These are phyloP conservation scores for Cairina moschata DNA, from an alignment of 2,113 vertebrate species.

Conservation along the genomic window DNA sequence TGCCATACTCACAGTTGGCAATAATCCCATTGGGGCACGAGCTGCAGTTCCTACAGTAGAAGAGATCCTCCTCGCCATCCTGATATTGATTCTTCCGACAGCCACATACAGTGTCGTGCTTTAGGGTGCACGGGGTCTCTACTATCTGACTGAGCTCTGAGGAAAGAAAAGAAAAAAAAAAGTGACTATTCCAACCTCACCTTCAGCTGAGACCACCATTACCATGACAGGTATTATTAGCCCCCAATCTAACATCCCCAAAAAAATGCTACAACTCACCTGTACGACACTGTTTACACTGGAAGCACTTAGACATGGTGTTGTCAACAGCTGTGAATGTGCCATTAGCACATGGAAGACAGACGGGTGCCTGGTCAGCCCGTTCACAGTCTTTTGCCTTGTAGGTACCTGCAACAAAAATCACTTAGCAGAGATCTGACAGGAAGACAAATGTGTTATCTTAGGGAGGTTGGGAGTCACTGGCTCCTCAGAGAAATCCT, in stretches of 20 bases:
- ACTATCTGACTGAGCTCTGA: slow-evolving; percentile 58
- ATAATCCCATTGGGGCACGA: slow-evolving; percentile 20
- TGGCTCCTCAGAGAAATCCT: not conserved
- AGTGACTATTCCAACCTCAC: not conserved
- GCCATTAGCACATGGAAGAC: not conserved
- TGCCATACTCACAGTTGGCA: slow-evolving; percentile 43
- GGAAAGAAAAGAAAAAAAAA: not conserved
- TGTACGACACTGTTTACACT: not conserved
- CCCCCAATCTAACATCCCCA: too few relatives aligned
- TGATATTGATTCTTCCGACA: slow-evolving; percentile 61
- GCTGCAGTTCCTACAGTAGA: slow-evolving; percentile 63
- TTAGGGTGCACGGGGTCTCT: slow-evolving; percentile 7
- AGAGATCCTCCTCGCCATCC: not conserved
- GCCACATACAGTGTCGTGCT: slow-evolving; percentile 58
- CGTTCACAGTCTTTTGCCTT: slow-evolving; percentile 55
- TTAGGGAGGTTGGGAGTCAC: not conserved
- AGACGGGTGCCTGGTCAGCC: not conserved
- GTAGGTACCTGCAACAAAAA: slow-evolving; percentile 65
- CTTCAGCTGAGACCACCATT: not conserved
- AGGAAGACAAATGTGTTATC: fast-evolving
- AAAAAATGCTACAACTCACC: slow-evolving; percentile 22
- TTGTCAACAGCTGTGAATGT: slow-evolving; percentile 54
- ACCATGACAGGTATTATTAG: not conserved
- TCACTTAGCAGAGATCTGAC: not conserved
- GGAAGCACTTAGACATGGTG: slow-evolving; percentile 34